Evolutionary conservation across 2,888 invertebrate genomes (phyloP).

Genomic region (Cerceris rybyensis): DNA sequence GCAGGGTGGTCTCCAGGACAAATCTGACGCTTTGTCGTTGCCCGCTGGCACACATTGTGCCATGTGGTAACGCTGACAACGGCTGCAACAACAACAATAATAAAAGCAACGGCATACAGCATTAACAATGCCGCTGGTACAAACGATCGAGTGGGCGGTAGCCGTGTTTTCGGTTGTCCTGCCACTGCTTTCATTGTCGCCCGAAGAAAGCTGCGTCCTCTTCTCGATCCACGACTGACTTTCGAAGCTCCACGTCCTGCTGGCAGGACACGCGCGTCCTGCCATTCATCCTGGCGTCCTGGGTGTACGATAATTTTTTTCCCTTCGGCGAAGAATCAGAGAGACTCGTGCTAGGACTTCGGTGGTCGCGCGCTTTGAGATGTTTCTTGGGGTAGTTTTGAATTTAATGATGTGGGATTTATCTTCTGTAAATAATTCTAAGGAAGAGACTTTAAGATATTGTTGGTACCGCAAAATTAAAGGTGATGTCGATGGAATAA

Average conservation of each 20-base stretch:
- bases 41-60: slow-evolving; percentile 57
- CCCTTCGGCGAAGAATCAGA: not conserved
- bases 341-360: not conserved
- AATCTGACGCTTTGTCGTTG: slow-evolving; percentile 71
- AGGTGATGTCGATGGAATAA: too few species aligned
- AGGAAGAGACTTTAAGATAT: too few species aligned
- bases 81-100: slow-evolving; percentile 49
- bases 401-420: too few species aligned
- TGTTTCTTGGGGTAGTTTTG: too few species aligned
- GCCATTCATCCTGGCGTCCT: slow-evolving; percentile 35
- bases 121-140: slow-evolving; percentile 61
- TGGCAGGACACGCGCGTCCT: slow-evolving; percentile 73
- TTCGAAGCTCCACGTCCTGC: slow-evolving; percentile 61
- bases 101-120: slow-evolving; percentile 58
- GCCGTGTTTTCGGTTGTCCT: slow-evolving; percentile 71
- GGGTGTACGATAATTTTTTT: slow-evolving; percentile 8
- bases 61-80: slow-evolving; percentile 56
- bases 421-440: too few species aligned
- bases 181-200: slow-evolving; percentile 59
- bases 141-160: slow-evolving; percentile 72
- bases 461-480: too few species aligned
- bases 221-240: slow-evolving; percentile 54
- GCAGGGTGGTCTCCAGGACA: slow-evolving; percentile 59
- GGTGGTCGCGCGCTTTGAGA: too few species aligned
- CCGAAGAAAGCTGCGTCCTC: slow-evolving; percentile 39